Evolutionary conservation across 2,113 vertebrate species (phyloP).

Genomic region (Octodon degus): DNA sequence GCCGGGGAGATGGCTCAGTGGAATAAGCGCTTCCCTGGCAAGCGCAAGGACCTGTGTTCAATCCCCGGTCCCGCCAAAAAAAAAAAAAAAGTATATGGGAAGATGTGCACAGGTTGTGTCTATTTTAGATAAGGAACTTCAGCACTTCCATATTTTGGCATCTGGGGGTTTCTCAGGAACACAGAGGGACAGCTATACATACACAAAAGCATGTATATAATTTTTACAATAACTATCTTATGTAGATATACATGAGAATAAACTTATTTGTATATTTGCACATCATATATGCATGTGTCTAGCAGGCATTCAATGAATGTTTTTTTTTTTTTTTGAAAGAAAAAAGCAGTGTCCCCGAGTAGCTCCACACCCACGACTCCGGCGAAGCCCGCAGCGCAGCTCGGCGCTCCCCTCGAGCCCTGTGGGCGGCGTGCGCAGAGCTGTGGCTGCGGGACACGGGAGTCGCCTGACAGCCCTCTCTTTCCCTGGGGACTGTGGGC

Average conservation of each 20-base stretch:
- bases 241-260: background rate
- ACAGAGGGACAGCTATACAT: background rate
- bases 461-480: background rate
- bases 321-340: background rate
- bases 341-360: no score
- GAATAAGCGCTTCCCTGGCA: no score
- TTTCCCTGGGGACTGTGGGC: background rate
- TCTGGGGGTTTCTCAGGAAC: background rate
- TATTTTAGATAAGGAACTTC: background rate
- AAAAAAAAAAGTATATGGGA: no score
- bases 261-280: background rate
- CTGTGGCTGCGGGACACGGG: background rate
- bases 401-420: no score
- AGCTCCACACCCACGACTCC: no score
- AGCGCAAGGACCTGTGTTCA: no score
- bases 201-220: background rate
- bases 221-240: constrained; percentile 27
- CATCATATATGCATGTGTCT: background rate
- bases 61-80: no score
- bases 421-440: no score
- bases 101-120: background rate
- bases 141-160: background rate
- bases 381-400: no score
- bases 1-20: no score
- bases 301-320: background rate